These are phyloP conservation scores for Tiliacea aurago DNA, from an alignment of 2,888 invertebrate genomes.

Conservation along the genomic window DNA sequence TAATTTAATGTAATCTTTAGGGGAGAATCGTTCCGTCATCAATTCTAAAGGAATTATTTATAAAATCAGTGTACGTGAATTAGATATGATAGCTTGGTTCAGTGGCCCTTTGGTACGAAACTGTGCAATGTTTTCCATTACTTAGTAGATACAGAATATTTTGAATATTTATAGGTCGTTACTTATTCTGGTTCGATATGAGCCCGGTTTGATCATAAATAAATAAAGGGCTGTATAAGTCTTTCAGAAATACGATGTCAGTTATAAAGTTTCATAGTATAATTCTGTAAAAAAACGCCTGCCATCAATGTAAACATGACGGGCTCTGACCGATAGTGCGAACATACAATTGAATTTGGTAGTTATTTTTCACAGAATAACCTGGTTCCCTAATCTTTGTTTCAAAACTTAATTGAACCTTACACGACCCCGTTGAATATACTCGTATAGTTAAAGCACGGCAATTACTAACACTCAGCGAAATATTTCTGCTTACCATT, in stretches of 20 bases:
- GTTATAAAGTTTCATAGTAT: not conserved
- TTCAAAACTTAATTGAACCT: not conserved
- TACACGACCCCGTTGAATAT: not conserved
- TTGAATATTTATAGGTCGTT: slow-evolving; percentile 36
- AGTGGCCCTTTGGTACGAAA: not conserved
- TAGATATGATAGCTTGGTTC: slow-evolving; percentile 27
- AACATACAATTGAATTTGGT: not conserved
- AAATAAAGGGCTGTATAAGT: not conserved
- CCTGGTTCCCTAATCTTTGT: not conserved
- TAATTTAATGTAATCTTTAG: slow-evolving; percentile 66
- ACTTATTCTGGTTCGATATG: slow-evolving; percentile 7
- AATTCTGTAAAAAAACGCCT: not conserved
- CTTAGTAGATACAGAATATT: slow-evolving; percentile 5
- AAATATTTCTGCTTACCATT: slow-evolving; percentile 37
- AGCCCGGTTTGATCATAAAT: not conserved
- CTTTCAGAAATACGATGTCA: not conserved
- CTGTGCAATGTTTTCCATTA: slow-evolving; percentile 24
- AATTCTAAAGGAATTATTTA: slow-evolving; percentile 59
- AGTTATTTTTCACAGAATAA: not conserved
- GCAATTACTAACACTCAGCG: slow-evolving; percentile 30
- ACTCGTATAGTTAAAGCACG: not conserved
- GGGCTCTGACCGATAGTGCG: no score
- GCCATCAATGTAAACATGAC: not conserved
- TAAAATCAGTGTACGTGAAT: slow-evolving; percentile 47
- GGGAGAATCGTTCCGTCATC: slow-evolving; percentile 51